A percentile compares a stretch with the other conserved stretches of the same genome.
Evolutionary conservation across 2,797 vertebrate genomes (phyloP).

Genomic region (Sebastolobus alascanus): DNA sequence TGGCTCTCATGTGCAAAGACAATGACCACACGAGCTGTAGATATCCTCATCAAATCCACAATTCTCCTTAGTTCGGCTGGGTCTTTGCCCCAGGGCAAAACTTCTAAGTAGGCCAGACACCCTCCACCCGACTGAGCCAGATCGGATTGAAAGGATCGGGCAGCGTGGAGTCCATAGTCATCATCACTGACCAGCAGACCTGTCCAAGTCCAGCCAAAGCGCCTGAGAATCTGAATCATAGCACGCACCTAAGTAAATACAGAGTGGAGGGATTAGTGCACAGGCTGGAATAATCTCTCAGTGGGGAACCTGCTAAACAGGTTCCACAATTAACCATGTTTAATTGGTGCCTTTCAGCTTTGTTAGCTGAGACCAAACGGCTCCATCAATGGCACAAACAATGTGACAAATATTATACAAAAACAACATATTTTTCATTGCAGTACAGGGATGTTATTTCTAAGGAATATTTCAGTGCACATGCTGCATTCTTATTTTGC

Average conservation of each 20-base stretch:
- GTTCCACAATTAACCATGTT: background rate
- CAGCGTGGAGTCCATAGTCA: slow-evolving; percentile 77
- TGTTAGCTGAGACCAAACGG: background rate
- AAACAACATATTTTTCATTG: background rate
- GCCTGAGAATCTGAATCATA: slow-evolving; percentile 76
- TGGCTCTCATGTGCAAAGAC: slow-evolving; percentile 55
- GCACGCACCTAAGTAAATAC: slow-evolving; percentile 48
- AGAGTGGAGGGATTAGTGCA: background rate
- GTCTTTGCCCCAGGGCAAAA: slow-evolving; percentile 65
- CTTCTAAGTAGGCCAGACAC: slow-evolving; percentile 75
- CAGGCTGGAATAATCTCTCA: background rate
- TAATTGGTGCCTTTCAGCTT: background rate
- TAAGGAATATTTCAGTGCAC: background rate
- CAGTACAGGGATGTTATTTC: background rate
- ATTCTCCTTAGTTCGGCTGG: slow-evolving; percentile 47
- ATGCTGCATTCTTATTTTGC: background rate
- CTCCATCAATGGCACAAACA: background rate
- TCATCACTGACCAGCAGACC: slow-evolving; percentile 77
- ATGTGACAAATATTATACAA: background rate
- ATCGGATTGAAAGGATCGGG: slow-evolving; percentile 61
- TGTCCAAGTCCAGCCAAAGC: slow-evolving; percentile 79
- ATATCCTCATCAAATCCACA: slow-evolving; percentile 58
- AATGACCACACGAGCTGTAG: slow-evolving; percentile 65
- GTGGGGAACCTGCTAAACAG: background rate
- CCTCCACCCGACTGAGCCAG: slow-evolving; percentile 42